Evolutionary conservation across 2,888 invertebrate species (phyloP).

Genomic region (Diaphora mendica): DNA sequence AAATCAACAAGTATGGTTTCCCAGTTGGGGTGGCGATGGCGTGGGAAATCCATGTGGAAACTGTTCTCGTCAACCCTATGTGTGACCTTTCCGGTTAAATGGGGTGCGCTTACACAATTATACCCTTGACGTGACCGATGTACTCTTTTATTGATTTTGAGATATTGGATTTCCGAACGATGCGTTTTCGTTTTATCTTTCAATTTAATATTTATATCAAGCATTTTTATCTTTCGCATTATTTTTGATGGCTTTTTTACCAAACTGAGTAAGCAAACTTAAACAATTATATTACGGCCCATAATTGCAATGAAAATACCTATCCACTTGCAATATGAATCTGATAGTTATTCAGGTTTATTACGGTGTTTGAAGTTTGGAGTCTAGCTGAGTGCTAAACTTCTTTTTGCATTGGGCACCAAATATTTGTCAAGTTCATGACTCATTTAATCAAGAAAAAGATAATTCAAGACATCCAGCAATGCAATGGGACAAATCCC

Average conservation of each 20-base stretch:
- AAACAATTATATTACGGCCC: not conserved
- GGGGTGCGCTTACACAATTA: constrained; percentile 32
- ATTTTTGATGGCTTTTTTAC: not conserved
- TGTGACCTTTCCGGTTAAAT: constrained; percentile 77
- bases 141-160: constrained; percentile 42
- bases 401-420: not conserved
- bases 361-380: not conserved
- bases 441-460: not conserved
- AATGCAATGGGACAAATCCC: not conserved
- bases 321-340: not conserved
- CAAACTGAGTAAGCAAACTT: not conserved
- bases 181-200: not conserved
- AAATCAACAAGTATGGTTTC: constrained; percentile 82
- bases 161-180: constrained; percentile 23
- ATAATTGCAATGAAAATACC: not conserved
- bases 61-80: constrained; percentile 78
- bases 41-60: constrained; percentile 80
- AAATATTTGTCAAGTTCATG: not conserved
- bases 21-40: constrained; percentile 72
- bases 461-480: not conserved
- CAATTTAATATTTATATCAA: not conserved
- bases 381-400: not conserved
- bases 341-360: not conserved
- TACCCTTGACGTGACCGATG: constrained; percentile 26
- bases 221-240: not conserved